Percentiles rank a stretch among this genome's conserved stretches.
phyloP scores from a whole-genome alignment of 2,888 invertebrate genomes.

The Drosophila pseudotakahashii region DNA sequence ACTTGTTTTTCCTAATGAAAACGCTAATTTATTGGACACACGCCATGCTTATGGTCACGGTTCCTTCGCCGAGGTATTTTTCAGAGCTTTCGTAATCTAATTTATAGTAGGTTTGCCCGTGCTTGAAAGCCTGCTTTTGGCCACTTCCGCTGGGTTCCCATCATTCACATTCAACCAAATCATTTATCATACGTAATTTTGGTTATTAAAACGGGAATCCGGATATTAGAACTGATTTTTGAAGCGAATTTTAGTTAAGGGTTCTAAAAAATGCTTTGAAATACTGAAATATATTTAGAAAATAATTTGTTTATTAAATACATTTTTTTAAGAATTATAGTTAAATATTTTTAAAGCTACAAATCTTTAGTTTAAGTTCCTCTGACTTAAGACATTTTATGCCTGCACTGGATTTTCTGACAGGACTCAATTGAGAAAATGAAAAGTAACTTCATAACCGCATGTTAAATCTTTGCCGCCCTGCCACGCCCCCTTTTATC shows the following conservation, averaged over 20 bases:
- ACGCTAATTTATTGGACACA: constrained; percentile 71
- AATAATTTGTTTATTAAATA: no score
- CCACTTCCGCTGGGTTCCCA: constrained; percentile 6
- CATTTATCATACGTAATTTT: neutral
- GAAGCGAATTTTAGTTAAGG: neutral
- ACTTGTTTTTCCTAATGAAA: constrained; percentile 71
- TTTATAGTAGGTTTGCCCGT: constrained; percentile 13
- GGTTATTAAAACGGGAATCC: neutral
- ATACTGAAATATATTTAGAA: no score
- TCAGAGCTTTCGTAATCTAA: constrained; percentile 24
- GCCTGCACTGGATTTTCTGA: constrained; percentile 33
- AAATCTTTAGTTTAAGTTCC: neutral
- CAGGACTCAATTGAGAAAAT: constrained; percentile 70
- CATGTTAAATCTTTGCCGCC: constrained; percentile 63
- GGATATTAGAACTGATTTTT: neutral
- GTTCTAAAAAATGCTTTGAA: no score
- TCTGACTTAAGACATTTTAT: constrained; percentile 2
- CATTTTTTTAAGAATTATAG: no score
- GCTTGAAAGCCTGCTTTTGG: neutral
- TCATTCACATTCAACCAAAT: neutral
- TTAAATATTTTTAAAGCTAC: no score
- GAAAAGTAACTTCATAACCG: constrained; percentile 76
- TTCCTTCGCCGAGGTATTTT: neutral
- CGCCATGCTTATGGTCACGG: constrained; percentile 51
- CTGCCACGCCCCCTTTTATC: constrained; percentile 13